Evolutionary conservation across 2,113 vertebrate species (phyloP), one percentile per base, ranked within the genome.

Genomic region (Marmota flaviventris): DNA sequence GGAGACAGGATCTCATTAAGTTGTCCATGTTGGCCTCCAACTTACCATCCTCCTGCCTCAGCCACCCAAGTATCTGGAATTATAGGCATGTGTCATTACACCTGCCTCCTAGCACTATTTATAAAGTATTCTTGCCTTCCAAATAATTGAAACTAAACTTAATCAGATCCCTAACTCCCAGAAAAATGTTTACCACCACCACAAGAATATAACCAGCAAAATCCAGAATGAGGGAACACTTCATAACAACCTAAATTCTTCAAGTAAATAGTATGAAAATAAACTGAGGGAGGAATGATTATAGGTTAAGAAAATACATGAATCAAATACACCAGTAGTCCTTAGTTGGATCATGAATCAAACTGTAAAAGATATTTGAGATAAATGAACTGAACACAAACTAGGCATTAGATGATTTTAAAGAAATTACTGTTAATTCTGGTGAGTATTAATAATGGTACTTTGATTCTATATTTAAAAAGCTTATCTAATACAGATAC

Each of bases 241-340:
- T 37, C 75, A 12, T 83, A 65, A 89, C 51, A 58, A 83, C 45
- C 29, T 72, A 79, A 5, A 88, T 69, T 95, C 65, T 79, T 95
- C 56, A 56, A 95, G 73, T 78, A 78, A 93, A n/a, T 34, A 91
- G n/a, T 82, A 89, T 81, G 58, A 83, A 96, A 96, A 94, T 65
- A 90, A 93, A 95, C 85, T 34, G 37, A 86, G 16, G 42, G 37
- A 32, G 70, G 32, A 75, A 73, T 20, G 34, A 12, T 78, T 78
- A 84, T 14, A 96, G 37, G 24, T 88, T 93, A 91, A 91, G 48
- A 67, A 75, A 65, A 97, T 25, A 58, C 42, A 89, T 51, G 53
- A 85, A 73, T 22, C 53, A 79, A 83, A 76, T 85, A 84, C 10
- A 63, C 34, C 5, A 12, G 7, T 75, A 37, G 37, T 63, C 73